Evolutionary conservation across 2,888 invertebrate species (phyloP).

Genomic region (Schrankia costaestrigalis): DNA sequence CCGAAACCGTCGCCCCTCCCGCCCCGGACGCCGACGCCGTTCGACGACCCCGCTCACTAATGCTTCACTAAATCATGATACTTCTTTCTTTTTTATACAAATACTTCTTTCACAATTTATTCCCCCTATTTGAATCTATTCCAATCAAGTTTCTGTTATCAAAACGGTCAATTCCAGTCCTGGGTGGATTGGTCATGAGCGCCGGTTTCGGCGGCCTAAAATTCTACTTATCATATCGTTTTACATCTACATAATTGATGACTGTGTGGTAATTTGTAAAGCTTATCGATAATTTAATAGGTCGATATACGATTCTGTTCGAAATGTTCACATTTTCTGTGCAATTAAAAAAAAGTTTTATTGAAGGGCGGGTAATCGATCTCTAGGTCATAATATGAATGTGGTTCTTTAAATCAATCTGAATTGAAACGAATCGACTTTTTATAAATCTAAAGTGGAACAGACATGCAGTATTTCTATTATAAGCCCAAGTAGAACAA

Average conservation of each 20-base stretch:
- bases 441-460: neutral
- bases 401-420: conserved; percentile 29
- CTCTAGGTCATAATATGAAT: conserved; percentile 29
- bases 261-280: conserved; percentile 3
- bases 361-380: conserved; percentile 32
- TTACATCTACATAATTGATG: neutral
- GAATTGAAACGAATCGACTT: conserved; percentile 24
- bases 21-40: conserved; percentile 73
- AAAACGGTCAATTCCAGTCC: conserved; percentile 7
- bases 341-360: conserved; percentile 27
- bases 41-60: conserved; percentile 73
- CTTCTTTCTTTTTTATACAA: conserved; percentile 38
- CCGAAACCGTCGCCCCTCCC: conserved; percentile 77
- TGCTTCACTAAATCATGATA: conserved; percentile 57
- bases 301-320: conserved; percentile 6
- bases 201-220: conserved; percentile 10
- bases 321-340: conserved; percentile 17
- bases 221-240: conserved; percentile 5
- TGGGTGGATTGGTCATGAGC: neutral
- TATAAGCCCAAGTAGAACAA: too few species aligned
- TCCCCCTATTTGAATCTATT: conserved; percentile 9
- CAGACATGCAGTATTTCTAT: too few species aligned
- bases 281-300: conserved; percentile 9
- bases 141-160: conserved; percentile 18
- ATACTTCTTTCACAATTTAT: conserved; percentile 13